Conservation (phyloP, 64 coral and sea anemone species). For the Porites australiensis region DNA sequence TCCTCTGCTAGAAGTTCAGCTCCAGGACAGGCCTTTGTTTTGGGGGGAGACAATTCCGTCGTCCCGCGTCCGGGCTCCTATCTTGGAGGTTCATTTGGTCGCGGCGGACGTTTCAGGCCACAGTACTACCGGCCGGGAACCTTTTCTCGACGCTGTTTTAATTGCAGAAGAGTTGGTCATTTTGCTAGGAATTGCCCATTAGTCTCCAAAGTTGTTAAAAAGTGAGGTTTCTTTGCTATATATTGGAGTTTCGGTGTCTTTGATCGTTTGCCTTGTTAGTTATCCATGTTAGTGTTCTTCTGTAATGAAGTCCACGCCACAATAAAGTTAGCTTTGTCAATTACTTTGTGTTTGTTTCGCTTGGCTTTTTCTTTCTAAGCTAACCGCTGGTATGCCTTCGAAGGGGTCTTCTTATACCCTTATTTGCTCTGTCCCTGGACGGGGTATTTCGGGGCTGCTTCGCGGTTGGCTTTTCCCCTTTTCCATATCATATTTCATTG, state of each 20-base stretch:
- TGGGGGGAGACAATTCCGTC: not conserved
- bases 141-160: constrained; percentile 33
- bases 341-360: constrained; percentile 40
- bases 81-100: not conserved
- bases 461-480: constrained; percentile 40
- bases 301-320: not conserved
- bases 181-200: constrained; percentile 2
- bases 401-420: constrained; percentile 29
- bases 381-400: not conserved
- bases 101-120: not conserved
- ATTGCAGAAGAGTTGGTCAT: constrained; percentile 25
- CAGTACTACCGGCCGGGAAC: not conserved
- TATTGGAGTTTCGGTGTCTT: not conserved
- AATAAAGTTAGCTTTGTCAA: not conserved
- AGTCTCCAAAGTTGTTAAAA: not conserved
- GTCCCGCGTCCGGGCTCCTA: not conserved
- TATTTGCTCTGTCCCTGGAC: constrained; percentile 53
- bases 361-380: constrained; percentile 12
- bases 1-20: not conserved
- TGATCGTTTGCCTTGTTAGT: not conserved
- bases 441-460: constrained; percentile 58
- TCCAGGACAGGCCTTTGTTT: not conserved
- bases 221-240: not conserved
- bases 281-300: not conserved
- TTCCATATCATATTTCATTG: constrained; percentile 6